Conservation (phyloP, 2,113 vertebrate species). For the Garra rufa region DNA sequence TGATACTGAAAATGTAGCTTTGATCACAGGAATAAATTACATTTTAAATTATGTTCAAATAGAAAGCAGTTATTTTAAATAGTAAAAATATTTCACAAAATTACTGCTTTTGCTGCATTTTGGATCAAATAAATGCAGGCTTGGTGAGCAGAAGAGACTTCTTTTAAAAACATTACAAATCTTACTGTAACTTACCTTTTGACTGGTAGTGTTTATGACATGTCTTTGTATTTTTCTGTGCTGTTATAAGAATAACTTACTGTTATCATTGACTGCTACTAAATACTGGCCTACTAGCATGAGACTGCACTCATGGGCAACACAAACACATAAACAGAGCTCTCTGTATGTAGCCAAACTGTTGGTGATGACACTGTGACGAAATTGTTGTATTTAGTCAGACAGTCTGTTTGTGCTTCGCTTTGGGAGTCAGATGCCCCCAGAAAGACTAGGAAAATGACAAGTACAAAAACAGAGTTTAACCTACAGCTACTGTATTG, state of each 20-base stretch:
- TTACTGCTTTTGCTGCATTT: no score
- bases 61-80: no score
- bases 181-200: no score
- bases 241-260: background rate
- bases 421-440: constrained; percentile 22
- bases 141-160: no score
- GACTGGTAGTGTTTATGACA: background rate
- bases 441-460: background rate
- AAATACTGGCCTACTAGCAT: background rate
- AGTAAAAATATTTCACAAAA: no score
- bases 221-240: background rate
- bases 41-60: no score
- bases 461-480: constrained; percentile 11
- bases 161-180: no score
- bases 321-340: background rate
- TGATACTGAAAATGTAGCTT: no score
- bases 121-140: no score
- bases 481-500: background rate
- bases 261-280: background rate
- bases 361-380: constrained; percentile 51
- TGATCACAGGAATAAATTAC: no score
- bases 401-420: constrained; percentile 23
- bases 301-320: background rate
- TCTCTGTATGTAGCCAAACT: background rate
- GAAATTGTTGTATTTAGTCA: constrained; percentile 35